These are phyloP conservation scores for Vanessa tameamea DNA, from an alignment of 1,140 invertebrate genomes.

Conservation along the genomic window DNA sequence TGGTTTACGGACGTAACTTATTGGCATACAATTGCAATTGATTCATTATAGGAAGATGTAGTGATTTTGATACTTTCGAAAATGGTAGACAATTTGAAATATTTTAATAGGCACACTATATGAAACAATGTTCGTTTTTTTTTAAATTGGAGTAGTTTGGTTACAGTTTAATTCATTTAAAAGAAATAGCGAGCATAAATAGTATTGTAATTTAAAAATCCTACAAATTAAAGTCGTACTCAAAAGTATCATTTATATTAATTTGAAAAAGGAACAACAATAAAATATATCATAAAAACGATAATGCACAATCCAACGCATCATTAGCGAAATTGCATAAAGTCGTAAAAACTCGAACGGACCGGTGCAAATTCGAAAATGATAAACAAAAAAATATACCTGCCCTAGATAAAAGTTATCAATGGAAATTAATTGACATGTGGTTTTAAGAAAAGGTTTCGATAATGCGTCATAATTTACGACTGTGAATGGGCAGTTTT, in stretches of 20 bases:
- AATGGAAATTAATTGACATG: constrained; percentile 64
- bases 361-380: constrained; percentile 66
- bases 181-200: neutral
- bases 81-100: neutral
- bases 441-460: constrained; percentile 49
- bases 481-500: constrained; percentile 45
- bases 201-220: neutral
- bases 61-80: constrained; percentile 8
- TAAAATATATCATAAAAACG: constrained; percentile 41
- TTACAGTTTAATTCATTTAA: too few species aligned
- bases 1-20: constrained; percentile 31
- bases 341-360: constrained; percentile 59
- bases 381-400: constrained; percentile 46
- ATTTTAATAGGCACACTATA: neutral
- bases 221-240: neutral
- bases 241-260: constrained; percentile 2
- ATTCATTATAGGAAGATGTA: constrained; percentile 22
- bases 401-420: constrained; percentile 49
- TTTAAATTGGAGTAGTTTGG: too few species aligned
- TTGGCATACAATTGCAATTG: constrained; percentile 27
- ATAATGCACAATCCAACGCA: constrained; percentile 54
- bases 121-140: too few species aligned
- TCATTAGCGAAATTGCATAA: constrained; percentile 67
- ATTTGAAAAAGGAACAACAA: neutral
- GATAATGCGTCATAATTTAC: constrained; percentile 64